phyloP scores from a whole-genome alignment of 2,113 vertebrate genomes.

The Laterallus jamaicensis region DNA sequence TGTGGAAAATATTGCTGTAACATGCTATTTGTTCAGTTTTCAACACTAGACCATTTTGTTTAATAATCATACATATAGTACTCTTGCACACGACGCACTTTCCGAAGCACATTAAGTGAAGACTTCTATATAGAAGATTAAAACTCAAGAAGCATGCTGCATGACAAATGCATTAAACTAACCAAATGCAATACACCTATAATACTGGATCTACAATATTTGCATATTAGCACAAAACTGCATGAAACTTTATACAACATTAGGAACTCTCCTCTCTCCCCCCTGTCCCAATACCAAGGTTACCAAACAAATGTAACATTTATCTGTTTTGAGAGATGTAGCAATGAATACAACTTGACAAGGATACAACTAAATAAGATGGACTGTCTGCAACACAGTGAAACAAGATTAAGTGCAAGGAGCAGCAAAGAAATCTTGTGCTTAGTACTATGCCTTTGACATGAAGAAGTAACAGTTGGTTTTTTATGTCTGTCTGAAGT shows the following conservation, averaged over 20 bases:
- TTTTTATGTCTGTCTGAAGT: not conserved
- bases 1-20: not conserved
- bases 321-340: not conserved
- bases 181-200: not conserved
- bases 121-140: not conserved
- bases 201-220: not conserved
- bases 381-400: not conserved
- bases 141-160: not conserved
- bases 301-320: not conserved
- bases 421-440: not conserved
- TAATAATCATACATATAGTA: not conserved
- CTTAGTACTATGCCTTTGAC: not conserved
- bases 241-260: not conserved
- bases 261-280: not conserved
- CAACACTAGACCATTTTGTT: not conserved
- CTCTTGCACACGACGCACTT: not conserved
- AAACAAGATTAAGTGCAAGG: not conserved
- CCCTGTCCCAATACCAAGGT: not conserved
- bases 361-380: not conserved
- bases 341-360: not conserved
- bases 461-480: not conserved
- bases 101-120: not conserved
- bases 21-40: not conserved
- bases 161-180: not conserved
- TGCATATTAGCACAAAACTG: not conserved